phyloP scores from a whole-genome alignment of 1,140 invertebrate species.

The Cecropterus lyciades region DNA sequence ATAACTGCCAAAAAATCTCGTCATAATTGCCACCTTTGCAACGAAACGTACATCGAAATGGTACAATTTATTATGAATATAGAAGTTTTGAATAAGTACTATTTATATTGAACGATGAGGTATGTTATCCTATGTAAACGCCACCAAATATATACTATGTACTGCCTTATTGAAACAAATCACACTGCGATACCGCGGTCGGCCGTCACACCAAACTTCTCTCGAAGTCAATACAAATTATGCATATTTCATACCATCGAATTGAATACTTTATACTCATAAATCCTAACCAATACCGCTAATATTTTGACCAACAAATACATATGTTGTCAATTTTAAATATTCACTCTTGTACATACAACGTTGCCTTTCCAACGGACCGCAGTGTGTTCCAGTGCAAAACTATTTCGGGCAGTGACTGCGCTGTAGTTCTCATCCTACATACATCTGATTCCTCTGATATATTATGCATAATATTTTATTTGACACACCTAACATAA shows the following conservation, averaged over 20 bases:
- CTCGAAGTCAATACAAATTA: too few species aligned
- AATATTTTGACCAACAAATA: neutral
- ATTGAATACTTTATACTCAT: too few species aligned
- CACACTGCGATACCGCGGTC: slow-evolving; percentile 40
- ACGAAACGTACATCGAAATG: slow-evolving; percentile 76
- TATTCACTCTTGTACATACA: neutral
- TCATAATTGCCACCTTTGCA: slow-evolving; percentile 71
- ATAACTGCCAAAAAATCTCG: slow-evolving; percentile 43
- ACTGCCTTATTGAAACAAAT: slow-evolving; percentile 61
- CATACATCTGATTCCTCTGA: slow-evolving; percentile 1
- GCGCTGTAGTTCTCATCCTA: slow-evolving; percentile 16
- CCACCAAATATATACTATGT: slow-evolving; percentile 61
- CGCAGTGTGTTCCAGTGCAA: slow-evolving; percentile 24
- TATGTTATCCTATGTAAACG: slow-evolving; percentile 57
- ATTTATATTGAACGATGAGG: slow-evolving; percentile 74
- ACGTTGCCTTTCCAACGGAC: neutral
- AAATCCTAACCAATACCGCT: too few species aligned
- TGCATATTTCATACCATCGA: too few species aligned
- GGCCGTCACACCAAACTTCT: neutral
- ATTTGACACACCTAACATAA: slow-evolving; percentile 27
- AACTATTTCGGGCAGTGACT: slow-evolving; percentile 16
- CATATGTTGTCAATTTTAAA: neutral
- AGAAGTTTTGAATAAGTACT: slow-evolving; percentile 80
- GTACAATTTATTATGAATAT: slow-evolving; percentile 72
- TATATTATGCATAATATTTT: slow-evolving; percentile 7